Base-by-base conservation (phyloP, 2,113 vertebrate species). In the Sinosuthora webbiana region DNA sequence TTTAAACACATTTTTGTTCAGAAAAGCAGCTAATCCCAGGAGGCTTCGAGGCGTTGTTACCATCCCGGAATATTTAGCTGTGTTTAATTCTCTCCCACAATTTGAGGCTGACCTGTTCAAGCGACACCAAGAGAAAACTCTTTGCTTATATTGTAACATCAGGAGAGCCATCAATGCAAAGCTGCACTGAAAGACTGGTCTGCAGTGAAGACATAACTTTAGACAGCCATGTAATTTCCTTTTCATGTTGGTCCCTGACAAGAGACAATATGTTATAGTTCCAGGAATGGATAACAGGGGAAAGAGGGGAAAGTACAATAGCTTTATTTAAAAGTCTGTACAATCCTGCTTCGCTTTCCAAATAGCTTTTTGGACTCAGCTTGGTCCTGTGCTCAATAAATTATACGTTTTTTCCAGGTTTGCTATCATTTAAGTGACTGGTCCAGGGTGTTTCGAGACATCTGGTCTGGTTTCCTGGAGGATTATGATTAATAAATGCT, bases 171-270 rank as follows among this genome's bases (percentile, higher is more conserved):
- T 91, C 93, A 90, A 74, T 93, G 95, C 92, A 97, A 95, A 97
- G 88, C 85, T 23, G 31, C 55, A 16, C 73, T 77, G 82, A 96
- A 90, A 77, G 83, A 41, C 92, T 80, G 53, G 71, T 92, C 73
- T 87, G 91, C 94, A 94, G 74, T 93, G 93, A 91, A 95, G 95
- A 95, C 87, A 74, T 96, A 95, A 94, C 91, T 95, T 94, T 69
- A 91, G 94, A 96, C 93, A 96, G 94, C 94, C 89, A 49, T 59
- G 78, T 95, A 95, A 96, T 95, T 93, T 94, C 91, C 95, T 91
- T 97, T 92, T 94, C 87, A 47, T 65, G 91, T 89, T 89, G 89
- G 91, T 87, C 70, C 63, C 91, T 95, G 95, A 95, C 87, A 90
- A 94, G 85, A 93, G 71, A 94, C 94, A 93, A 74, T 96, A 90